A percentile compares a stretch with the other conserved stretches of the same genome.
Conservation (phyloP, 2,888 invertebrate genomes). For the Notodonta ziczac region DNA sequence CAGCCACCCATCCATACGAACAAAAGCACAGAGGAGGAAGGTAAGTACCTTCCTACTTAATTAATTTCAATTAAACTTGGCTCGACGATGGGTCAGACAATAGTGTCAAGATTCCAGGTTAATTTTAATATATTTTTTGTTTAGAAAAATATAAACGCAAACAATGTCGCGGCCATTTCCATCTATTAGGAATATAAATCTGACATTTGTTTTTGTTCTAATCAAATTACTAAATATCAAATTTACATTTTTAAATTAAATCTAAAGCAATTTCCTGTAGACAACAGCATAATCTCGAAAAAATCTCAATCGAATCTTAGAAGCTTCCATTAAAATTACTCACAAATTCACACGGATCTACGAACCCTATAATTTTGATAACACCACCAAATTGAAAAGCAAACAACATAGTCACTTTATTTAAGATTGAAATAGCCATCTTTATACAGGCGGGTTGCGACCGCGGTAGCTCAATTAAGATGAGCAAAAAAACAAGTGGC, state of each 20-base stretch:
- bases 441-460: constrained; percentile 52
- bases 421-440: constrained; percentile 32
- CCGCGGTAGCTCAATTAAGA: constrained; percentile 69
- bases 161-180: no score
- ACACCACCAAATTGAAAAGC: constrained; percentile 55
- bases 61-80: no score
- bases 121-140: no score
- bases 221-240: neutral
- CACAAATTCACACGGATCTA: constrained; percentile 65
- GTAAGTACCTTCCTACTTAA: no score
- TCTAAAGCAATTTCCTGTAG: constrained; percentile 49
- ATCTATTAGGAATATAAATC: no score
- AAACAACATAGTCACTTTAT: constrained; percentile 18
- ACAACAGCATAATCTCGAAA: constrained; percentile 37
- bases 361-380: constrained; percentile 64
- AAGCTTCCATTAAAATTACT: constrained; percentile 69
- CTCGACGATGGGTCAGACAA: no score
- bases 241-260: constrained; percentile 1
- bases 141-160: no score
- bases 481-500: constrained; percentile 56
- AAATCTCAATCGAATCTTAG: constrained; percentile 62
- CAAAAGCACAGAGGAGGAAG: no score
- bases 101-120: no score
- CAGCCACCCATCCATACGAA: no score
- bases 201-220: neutral